Evolutionary conservation across 2,888 invertebrate species (phyloP).

Genomic region (Leptodirus hochenwartii): DNA sequence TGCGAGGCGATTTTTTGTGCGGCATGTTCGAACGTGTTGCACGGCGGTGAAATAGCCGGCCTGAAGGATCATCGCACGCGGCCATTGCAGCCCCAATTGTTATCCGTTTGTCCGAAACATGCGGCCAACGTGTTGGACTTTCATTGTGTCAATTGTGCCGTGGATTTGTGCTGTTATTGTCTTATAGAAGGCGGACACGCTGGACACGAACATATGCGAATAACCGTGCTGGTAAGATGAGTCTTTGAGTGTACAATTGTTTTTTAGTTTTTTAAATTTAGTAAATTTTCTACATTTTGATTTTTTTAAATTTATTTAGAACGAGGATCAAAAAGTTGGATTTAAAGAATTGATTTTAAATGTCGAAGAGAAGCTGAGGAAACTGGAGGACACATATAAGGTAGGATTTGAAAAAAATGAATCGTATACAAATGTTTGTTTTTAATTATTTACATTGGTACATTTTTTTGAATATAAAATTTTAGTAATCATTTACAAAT

Average conservation of each 20-base stretch:
- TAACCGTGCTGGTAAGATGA: slow-evolving; percentile 23
- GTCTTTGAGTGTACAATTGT: background rate
- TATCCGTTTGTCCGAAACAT: slow-evolving; percentile 20
- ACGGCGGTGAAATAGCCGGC: slow-evolving; percentile 22
- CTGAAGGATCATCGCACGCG: slow-evolving; percentile 20
- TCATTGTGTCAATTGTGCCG: slow-evolving; percentile 26
- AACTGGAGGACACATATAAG: slow-evolving; percentile 21
- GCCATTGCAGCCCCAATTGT: slow-evolving; percentile 7
- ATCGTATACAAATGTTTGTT: slow-evolving; percentile 2
- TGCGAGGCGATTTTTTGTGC: slow-evolving; percentile 21
- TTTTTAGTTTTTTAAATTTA: too few relatives aligned
- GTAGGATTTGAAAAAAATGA: too few relatives aligned
- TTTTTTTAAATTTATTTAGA: slow-evolving; percentile 19
- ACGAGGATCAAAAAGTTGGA: slow-evolving; percentile 15
- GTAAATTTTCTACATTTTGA: slow-evolving; percentile 6
- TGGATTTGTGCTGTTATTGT: slow-evolving; percentile 27
- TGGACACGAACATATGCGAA: slow-evolving; percentile 19
- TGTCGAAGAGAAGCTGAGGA: slow-evolving; percentile 18
- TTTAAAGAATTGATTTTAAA: slow-evolving; percentile 15
- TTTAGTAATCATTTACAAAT: background rate
- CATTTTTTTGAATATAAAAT: slow-evolving; percentile 3
- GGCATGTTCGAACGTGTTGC: slow-evolving; percentile 17
- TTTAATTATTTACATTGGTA: background rate
- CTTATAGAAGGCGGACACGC: slow-evolving; percentile 22
- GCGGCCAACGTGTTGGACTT: slow-evolving; percentile 20